Evolutionary conservation across 30 jellyfish, hydroid and myxozoan genomes (phyloP).

Genomic region (Catostylus mosaicus): DNA sequence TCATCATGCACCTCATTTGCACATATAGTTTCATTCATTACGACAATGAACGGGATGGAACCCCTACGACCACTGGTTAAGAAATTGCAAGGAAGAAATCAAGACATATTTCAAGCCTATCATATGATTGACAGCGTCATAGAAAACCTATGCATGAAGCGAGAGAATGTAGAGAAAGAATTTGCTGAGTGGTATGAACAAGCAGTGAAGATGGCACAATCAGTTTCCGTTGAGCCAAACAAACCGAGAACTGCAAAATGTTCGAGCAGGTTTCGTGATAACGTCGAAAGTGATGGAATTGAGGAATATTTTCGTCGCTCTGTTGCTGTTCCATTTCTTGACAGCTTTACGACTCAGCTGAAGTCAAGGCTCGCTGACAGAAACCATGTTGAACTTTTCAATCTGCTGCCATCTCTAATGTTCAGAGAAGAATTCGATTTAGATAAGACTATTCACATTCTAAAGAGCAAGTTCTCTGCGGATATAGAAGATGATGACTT

Average conservation of each 20-base stretch:
- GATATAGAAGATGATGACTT: slow-evolving; percentile 47
- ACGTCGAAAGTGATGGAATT: slow-evolving; percentile 41
- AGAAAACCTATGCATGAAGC: slow-evolving; percentile 15
- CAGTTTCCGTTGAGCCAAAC: slow-evolving; percentile 29
- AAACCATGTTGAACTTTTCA: background rate
- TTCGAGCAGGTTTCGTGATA: slow-evolving; percentile 27
- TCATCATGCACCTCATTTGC: slow-evolving; percentile 26
- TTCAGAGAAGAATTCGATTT: slow-evolving; percentile 20
- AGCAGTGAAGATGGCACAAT: slow-evolving; percentile 46
- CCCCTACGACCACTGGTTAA: slow-evolving; percentile 40
- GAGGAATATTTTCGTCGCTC: slow-evolving; percentile 50
- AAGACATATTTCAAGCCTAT: slow-evolving; percentile 58
- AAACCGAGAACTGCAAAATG: slow-evolving; percentile 34
- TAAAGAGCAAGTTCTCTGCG: background rate
- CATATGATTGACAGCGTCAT: slow-evolving; percentile 13
- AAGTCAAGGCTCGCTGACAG: slow-evolving; percentile 48
- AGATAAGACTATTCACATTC: slow-evolving; percentile 8
- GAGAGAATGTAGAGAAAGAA: slow-evolving; percentile 21
- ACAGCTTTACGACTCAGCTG: slow-evolving; percentile 32
- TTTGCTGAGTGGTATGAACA: slow-evolving; percentile 35
- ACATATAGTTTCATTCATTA: slow-evolving; percentile 36
- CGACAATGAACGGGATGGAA: slow-evolving; percentile 45
- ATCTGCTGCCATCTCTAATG: slow-evolving; percentile 38
- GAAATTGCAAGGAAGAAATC: slow-evolving; percentile 49
- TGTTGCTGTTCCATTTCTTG: slow-evolving; percentile 41